Evolutionary conservation across 2,113 vertebrate genomes (phyloP).

Genomic region (Ctenomys sociabilis): DNA sequence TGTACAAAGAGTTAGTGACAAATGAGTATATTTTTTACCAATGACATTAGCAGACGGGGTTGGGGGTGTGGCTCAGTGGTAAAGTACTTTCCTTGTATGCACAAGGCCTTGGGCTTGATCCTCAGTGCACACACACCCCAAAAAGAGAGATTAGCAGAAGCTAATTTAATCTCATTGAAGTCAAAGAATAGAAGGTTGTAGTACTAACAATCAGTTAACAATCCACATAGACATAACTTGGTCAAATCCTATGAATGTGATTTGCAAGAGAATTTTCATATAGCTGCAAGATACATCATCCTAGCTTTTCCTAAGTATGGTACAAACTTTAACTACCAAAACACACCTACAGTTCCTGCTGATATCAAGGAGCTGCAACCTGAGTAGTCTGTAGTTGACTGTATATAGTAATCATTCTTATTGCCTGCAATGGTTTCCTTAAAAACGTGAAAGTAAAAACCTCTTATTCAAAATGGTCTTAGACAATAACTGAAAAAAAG

Average conservation of each 20-base stretch:
- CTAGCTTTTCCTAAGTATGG: conserved; percentile 23
- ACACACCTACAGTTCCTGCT: neutral
- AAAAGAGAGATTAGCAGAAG: conserved; percentile 4
- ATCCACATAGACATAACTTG: conserved; percentile 30
- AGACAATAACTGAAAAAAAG: neutral
- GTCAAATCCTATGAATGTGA: conserved; percentile 34
- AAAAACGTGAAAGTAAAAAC: conserved; percentile 1
- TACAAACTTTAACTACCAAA: conserved; percentile 32
- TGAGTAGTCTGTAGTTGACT: neutral
- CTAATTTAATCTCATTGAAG: conserved; percentile 30
- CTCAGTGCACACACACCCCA: neutral
- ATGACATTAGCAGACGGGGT: neutral
- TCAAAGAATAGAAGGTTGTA: conserved; percentile 54
- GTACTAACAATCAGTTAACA: conserved; percentile 34
- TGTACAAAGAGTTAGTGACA: neutral
- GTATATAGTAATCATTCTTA: neutral
- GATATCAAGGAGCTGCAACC: neutral
- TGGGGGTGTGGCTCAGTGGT: neutral
- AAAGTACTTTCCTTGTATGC: neutral
- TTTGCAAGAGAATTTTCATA: conserved; percentile 39
- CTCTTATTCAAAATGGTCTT: neutral
- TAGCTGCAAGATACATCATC: conserved; percentile 38
- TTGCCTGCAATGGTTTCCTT: neutral
- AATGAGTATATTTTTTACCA: conserved; percentile 33
- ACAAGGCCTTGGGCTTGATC: neutral